phyloP scores from a whole-genome alignment of 2,797 vertebrate genomes.

The Enteromius unitaeniatus region DNA sequence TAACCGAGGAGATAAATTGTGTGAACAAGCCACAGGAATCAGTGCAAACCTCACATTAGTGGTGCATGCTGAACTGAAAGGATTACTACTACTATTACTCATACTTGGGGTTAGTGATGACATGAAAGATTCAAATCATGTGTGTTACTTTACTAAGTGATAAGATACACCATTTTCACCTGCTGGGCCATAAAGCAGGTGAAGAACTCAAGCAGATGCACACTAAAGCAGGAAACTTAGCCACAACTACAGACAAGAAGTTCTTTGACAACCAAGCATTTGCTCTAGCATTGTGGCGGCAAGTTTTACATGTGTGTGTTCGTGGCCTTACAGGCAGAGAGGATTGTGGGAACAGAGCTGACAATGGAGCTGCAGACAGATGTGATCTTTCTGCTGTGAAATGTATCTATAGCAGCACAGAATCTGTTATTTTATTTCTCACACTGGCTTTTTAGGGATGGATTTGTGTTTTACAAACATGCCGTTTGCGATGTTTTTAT shows the following conservation, averaged over 20 bases:
- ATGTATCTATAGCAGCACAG: neutral
- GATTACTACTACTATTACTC: neutral
- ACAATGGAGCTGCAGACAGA: neutral
- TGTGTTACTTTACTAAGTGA: neutral
- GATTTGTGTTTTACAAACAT: neutral
- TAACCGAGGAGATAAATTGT: conserved; percentile 64
- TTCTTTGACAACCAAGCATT: neutral
- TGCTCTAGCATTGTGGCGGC: conserved; percentile 2
- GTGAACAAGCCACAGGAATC: conserved; percentile 57
- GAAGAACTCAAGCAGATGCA: neutral
- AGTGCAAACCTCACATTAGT: neutral
- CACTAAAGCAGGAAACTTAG: neutral
- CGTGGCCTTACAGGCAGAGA: conserved; percentile 27
- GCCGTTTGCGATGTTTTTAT: neutral
- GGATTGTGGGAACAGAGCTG: conserved; percentile 13
- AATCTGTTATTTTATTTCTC: neutral
- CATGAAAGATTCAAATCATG: neutral
- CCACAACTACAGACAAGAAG: neutral
- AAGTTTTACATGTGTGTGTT: conserved; percentile 36
- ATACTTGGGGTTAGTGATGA: neutral
- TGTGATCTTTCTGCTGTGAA: neutral
- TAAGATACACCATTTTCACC: neutral
- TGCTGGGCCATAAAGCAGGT: neutral
- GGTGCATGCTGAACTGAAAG: neutral
- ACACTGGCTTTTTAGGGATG: neutral